Percentiles rank a stretch among this genome's conserved stretches.
Conservation (phyloP, 1,140 invertebrate genomes). For the Drosophila paulistorum region DNA sequence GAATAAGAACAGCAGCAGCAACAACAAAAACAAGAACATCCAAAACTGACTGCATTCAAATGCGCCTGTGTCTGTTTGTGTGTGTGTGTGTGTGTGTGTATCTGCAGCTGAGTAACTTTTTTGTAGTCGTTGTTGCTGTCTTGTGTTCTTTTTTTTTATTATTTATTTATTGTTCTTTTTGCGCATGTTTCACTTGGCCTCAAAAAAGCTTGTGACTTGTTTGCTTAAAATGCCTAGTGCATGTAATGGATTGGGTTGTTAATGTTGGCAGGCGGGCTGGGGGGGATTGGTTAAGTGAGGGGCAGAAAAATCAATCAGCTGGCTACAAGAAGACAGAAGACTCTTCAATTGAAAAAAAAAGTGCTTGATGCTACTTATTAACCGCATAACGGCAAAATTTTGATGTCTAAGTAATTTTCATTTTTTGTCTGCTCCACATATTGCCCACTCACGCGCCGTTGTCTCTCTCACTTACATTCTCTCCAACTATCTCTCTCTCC, state of each 20-base stretch:
- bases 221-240: slow-evolving; percentile 17
- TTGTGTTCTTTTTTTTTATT: slow-evolving; percentile 5
- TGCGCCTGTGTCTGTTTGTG: slow-evolving; percentile 39
- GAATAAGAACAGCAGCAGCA: slow-evolving; percentile 41
- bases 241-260: not conserved
- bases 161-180: slow-evolving; percentile 27
- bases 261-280: not conserved
- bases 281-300: not conserved
- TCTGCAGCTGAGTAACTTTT: slow-evolving; percentile 50
- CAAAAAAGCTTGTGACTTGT: slow-evolving; percentile 56
- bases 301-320: slow-evolving; percentile 62
- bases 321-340: not conserved
- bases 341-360: slow-evolving; percentile 25
- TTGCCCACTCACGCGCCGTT: slow-evolving; percentile 23
- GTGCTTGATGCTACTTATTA: slow-evolving; percentile 33
- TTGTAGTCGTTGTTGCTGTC: slow-evolving; percentile 12
- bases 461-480: slow-evolving; percentile 17
- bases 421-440: slow-evolving; percentile 50
- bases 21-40: slow-evolving; percentile 12
- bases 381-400: slow-evolving; percentile 25
- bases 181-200: slow-evolving; percentile 60
- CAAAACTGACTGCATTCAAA: slow-evolving; percentile 56
- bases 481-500: slow-evolving; percentile 5
- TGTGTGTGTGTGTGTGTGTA: slow-evolving; percentile 50
- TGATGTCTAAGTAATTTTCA: slow-evolving; percentile 38